Evolutionary conservation across 2,888 invertebrate species (phyloP).

Genomic region (Calephelis perditalis): DNA sequence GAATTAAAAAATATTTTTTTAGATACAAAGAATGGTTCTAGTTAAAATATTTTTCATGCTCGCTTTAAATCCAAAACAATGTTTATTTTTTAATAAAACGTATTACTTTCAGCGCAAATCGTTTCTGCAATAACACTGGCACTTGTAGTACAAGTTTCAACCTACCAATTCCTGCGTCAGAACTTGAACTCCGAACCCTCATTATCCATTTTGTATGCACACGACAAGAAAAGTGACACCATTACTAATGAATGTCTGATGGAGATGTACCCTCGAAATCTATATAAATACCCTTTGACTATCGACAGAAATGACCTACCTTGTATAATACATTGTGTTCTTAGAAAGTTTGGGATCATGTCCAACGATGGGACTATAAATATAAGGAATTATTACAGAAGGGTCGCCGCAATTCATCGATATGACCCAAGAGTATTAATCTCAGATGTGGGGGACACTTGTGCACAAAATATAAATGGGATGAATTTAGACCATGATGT

Average conservation of each 20-base stretch:
- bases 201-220: conserved; percentile 60
- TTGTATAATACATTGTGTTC: conserved; percentile 66
- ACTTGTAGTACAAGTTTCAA: conserved; percentile 42
- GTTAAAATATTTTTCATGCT: too few species aligned
- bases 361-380: conserved; percentile 62
- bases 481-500: conserved; percentile 70
- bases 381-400: conserved; percentile 62
- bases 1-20: too few species aligned
- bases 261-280: conserved; percentile 66
- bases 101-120: conserved; percentile 52
- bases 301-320: conserved; percentile 66
- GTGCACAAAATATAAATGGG: conserved; percentile 63
- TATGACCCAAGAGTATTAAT: conserved; percentile 67
- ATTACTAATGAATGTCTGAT: conserved; percentile 56
- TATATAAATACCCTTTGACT: conserved; percentile 60
- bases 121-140: conserved; percentile 40
- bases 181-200: conserved; percentile 58
- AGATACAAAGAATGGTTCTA: too few species aligned
- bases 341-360: conserved; percentile 71
- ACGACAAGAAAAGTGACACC: conserved; percentile 59
- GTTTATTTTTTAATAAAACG: neutral
- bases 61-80: too few species aligned
- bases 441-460: conserved; percentile 68
- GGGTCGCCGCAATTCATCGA: conserved; percentile 64
- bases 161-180: conserved; percentile 53